These are phyloP conservation scores for Natator depressus DNA, from an alignment of 2,113 vertebrate genomes.

Conservation along the genomic window DNA sequence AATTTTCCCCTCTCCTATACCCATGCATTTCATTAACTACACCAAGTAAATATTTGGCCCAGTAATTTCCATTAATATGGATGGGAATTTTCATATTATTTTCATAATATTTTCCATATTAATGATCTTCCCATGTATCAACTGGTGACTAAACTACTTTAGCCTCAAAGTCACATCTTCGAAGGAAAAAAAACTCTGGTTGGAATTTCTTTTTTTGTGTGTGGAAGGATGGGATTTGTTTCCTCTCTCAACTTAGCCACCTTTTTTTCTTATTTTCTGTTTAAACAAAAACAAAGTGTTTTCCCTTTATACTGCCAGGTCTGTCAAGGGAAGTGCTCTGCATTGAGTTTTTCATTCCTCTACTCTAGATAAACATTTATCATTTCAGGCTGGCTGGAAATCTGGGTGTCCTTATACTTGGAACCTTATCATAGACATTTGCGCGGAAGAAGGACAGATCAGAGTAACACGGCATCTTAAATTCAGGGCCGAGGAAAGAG, in stretches of 20 bases:
- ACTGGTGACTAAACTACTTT: background rate
- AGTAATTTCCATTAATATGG: background rate
- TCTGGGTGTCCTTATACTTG: slow-evolving; percentile 75
- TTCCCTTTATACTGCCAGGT: background rate
- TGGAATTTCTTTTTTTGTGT: background rate
- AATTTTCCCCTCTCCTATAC: background rate
- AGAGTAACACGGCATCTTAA: slow-evolving; percentile 69
- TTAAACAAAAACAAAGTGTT: background rate
- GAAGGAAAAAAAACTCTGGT: slow-evolving; percentile 1
- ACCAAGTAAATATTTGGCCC: background rate
- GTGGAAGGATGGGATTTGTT: slow-evolving; percentile 3
- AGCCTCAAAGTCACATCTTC: background rate
- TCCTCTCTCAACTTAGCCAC: background rate
- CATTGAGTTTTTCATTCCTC: slow-evolving; percentile 68
- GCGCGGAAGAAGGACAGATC: slow-evolving; percentile 62
- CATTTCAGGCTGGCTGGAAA: slow-evolving; percentile 74
- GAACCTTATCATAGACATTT: slow-evolving; percentile 76
- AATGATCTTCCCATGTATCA: background rate
- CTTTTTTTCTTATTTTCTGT: background rate
- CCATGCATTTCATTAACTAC: background rate
- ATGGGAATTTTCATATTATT: background rate
- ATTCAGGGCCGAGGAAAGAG: slow-evolving; percentile 64
- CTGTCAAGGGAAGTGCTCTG: slow-evolving; percentile 53
- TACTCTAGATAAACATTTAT: slow-evolving; percentile 73
- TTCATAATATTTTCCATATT: no score